phyloP scores from a whole-genome alignment of 2,113 vertebrate species.

The Danionella cerebrum region DNA sequence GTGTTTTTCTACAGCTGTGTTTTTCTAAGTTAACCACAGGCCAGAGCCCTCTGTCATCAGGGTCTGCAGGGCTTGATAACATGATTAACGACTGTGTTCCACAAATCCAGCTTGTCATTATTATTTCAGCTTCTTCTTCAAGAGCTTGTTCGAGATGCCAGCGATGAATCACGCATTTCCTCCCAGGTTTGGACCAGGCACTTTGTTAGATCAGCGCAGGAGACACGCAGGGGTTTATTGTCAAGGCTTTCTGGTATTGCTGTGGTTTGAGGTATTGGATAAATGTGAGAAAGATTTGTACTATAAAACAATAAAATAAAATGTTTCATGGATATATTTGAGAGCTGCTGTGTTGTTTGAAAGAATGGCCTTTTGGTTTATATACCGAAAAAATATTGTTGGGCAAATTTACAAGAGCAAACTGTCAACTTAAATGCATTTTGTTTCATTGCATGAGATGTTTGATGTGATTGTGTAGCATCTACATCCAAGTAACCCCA shows the following conservation, averaged over 20 bases:
- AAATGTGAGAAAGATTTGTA: conserved; percentile 6
- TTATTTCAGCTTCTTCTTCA: not conserved
- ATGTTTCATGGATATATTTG: not conserved
- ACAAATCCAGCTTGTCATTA: not conserved
- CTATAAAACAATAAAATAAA: conserved; percentile 4
- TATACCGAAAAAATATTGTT: too few relatives aligned
- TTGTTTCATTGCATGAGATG: too few relatives aligned
- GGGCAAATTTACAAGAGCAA: too few relatives aligned
- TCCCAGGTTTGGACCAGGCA: not conserved
- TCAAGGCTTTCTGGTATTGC: not conserved
- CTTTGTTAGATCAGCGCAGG: too few relatives aligned
- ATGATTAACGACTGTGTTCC: not conserved
- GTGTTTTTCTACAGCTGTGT: not conserved
- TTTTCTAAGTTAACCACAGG: conserved; percentile 12
- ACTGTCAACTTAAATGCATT: too few relatives aligned
- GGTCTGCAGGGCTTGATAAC: not conserved
- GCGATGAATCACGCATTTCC: not conserved
- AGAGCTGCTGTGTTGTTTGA: not conserved
- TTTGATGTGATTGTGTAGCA: too few relatives aligned
- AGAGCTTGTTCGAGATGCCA: not conserved
- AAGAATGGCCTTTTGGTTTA: not conserved
- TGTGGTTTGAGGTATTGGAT: conserved; percentile 10
- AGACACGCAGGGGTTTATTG: not conserved
- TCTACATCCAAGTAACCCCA: too few relatives aligned
- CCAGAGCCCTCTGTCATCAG: not conserved